Evolutionary conservation across 2,888 invertebrate genomes (phyloP).

Genomic region (Eupsilia transversa): DNA sequence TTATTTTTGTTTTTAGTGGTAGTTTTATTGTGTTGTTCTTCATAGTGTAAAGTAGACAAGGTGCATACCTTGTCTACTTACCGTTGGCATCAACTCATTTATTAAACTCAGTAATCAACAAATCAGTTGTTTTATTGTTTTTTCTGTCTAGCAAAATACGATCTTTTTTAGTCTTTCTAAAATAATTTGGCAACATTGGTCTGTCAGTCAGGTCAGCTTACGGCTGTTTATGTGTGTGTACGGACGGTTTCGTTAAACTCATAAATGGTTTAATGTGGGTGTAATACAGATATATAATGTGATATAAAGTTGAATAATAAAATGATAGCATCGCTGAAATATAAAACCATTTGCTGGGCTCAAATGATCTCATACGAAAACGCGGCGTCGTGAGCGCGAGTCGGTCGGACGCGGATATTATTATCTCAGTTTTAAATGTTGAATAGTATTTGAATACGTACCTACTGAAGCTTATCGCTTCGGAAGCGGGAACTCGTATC

Average conservation of each 20-base stretch:
- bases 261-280: neutral
- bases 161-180: neutral
- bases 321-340: slow-evolving; percentile 53
- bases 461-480: slow-evolving; percentile 78
- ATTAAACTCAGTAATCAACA: too few relatives aligned
- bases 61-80: too few relatives aligned
- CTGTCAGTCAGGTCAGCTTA: neutral
- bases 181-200: neutral
- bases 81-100: neutral
- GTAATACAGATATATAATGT: neutral
- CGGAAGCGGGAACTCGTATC: slow-evolving; percentile 76
- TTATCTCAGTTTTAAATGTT: slow-evolving; percentile 54
- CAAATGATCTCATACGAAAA: slow-evolving; percentile 70
- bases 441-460: slow-evolving; percentile 53
- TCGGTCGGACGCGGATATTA: slow-evolving; percentile 48
- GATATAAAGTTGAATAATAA: slow-evolving; percentile 8
- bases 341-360: slow-evolving; percentile 66
- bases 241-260: neutral
- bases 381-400: slow-evolving; percentile 55
- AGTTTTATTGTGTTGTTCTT: neutral
- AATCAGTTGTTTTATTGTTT: neutral
- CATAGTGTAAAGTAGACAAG: neutral
- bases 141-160: neutral
- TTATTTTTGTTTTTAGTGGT: neutral
- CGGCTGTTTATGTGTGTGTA: neutral